These are phyloP conservation scores for Apostichopus parvimensis DNA, from an alignment of 35 echinoderm and acorn worm species.

Conservation along the genomic window DNA sequence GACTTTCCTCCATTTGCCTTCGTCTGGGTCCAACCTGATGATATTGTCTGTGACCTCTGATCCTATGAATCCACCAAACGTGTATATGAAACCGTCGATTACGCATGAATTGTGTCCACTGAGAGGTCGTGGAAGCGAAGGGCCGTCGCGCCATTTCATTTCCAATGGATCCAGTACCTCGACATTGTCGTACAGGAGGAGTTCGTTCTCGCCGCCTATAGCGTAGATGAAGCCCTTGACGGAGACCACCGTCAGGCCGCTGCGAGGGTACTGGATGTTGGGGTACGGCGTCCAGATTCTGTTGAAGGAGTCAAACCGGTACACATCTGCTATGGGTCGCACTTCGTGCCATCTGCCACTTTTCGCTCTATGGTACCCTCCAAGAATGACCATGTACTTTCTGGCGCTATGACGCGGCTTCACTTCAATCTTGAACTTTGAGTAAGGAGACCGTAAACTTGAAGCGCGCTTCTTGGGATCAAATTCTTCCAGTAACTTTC, in stretches of 20 bases:
- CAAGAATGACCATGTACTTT: slow-evolving; percentile 77
- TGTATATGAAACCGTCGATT: slow-evolving; percentile 77
- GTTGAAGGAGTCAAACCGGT: slow-evolving; percentile 83
- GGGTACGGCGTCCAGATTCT: slow-evolving; percentile 68
- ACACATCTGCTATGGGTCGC: slow-evolving; percentile 65
- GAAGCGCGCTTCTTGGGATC: slow-evolving; percentile 50
- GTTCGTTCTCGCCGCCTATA: slow-evolving; percentile 87
- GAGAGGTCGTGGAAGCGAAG: slow-evolving; percentile 61
- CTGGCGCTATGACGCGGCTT: slow-evolving; percentile 76
- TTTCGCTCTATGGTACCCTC: slow-evolving; percentile 72
- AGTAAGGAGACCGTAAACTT: not conserved
- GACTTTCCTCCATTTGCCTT: slow-evolving; percentile 61
- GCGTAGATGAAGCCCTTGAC: slow-evolving; percentile 78
- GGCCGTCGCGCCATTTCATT: slow-evolving; percentile 62
- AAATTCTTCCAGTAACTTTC: slow-evolving; percentile 76
- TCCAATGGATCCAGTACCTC: slow-evolving; percentile 73
- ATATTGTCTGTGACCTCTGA: slow-evolving; percentile 74
- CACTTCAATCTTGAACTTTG: slow-evolving; percentile 29
- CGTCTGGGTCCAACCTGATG: slow-evolving; percentile 69
- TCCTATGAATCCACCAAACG: slow-evolving; percentile 81
- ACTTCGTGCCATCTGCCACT: slow-evolving; percentile 75
- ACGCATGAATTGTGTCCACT: slow-evolving; percentile 82
- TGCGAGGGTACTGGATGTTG: slow-evolving; percentile 68
- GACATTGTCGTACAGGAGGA: slow-evolving; percentile 75
- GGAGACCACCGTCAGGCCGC: slow-evolving; percentile 59